Conservation (phyloP, 1,140 invertebrate species). For the Drosophila pachea region DNA sequence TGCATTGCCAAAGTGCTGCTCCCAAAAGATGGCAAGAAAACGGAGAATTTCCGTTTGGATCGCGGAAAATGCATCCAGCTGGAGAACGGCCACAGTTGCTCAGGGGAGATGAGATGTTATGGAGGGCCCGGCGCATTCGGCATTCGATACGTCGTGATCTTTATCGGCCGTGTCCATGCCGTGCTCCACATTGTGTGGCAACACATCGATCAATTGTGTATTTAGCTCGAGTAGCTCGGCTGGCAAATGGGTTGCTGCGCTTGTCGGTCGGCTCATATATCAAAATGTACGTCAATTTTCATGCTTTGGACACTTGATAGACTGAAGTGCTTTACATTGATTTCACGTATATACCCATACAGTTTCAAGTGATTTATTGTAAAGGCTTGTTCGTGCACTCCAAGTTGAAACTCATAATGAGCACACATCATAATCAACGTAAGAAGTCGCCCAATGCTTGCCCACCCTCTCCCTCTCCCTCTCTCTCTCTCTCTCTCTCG, state of each 20-base stretch:
- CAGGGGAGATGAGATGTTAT: no score
- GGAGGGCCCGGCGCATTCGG: background rate
- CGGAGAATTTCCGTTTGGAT: no score
- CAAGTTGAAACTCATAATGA: conserved; percentile 69
- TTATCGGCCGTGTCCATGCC: conserved; percentile 43
- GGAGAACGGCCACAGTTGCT: no score
- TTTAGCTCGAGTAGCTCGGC: conserved; percentile 26
- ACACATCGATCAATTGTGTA: conserved; percentile 47
- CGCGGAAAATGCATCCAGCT: no score
- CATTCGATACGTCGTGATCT: conserved; percentile 26
- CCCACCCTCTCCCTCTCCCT: background rate
- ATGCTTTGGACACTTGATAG: conserved; percentile 76
- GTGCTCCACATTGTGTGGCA: conserved; percentile 50
- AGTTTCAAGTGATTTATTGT: conserved; percentile 76
- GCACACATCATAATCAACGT: conserved; percentile 42
- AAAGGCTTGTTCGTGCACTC: conserved; percentile 73
- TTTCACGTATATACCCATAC: conserved; percentile 63
- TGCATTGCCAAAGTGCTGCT: background rate
- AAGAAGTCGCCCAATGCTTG: conserved; percentile 31
- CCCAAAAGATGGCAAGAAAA: no score
- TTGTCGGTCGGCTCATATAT: conserved; percentile 55
- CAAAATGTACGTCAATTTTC: conserved; percentile 78
- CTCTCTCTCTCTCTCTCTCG: background rate
- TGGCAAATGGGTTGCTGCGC: conserved; percentile 4
- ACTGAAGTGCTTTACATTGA: conserved; percentile 76